These are phyloP conservation scores for Sterna hirundo DNA, from an alignment of 2,113 vertebrate genomes.

Conservation along the genomic window DNA sequence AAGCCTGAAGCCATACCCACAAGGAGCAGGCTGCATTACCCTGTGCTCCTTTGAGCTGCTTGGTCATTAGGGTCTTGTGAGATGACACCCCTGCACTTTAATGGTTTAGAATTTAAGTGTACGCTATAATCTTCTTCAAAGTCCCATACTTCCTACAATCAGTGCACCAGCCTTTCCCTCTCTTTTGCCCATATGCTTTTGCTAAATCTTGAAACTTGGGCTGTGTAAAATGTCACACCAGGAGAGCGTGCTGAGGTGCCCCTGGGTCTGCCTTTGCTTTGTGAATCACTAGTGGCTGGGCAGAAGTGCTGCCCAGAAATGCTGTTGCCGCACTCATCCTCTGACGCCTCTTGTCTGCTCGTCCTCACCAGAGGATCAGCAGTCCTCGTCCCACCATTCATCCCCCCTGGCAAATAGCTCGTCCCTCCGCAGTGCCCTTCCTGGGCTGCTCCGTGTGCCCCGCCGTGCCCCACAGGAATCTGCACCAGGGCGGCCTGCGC, in stretches of 20 bases:
- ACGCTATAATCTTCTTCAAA: background rate
- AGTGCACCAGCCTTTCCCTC: background rate
- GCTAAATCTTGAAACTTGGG: background rate
- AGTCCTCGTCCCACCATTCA: background rate
- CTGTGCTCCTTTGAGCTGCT: background rate
- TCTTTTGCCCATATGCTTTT: background rate
- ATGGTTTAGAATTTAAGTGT: background rate
- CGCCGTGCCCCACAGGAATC: background rate
- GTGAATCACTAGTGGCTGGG: background rate
- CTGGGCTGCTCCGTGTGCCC: background rate
- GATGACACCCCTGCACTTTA: background rate
- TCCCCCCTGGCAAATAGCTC: background rate
- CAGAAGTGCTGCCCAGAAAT: background rate
- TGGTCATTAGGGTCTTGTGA: background rate
- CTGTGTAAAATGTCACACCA: background rate
- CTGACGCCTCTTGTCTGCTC: background rate
- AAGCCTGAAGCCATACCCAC: background rate
- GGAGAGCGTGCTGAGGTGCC: fast-evolving
- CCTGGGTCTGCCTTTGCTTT: background rate
- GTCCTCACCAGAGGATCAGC: background rate
- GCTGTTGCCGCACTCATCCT: background rate
- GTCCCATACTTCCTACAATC: background rate
- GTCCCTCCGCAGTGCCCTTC: background rate
- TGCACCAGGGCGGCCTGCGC: background rate
- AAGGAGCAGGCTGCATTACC: background rate